Conservation (phyloP, 1,140 invertebrate species). For the Caenorhabditis inopinata region DNA sequence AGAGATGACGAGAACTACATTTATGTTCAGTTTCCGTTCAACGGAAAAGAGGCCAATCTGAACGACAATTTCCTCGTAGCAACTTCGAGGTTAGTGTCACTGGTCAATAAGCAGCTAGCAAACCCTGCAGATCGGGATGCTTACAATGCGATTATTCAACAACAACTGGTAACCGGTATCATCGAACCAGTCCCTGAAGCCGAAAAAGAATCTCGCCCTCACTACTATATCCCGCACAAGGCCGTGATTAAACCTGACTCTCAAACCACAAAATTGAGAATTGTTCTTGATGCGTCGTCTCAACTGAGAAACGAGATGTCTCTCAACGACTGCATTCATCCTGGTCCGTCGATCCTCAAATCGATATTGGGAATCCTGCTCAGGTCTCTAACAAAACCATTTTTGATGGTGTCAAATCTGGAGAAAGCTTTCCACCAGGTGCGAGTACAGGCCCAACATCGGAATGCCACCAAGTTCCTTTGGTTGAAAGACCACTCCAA, state of each 20-base stretch:
- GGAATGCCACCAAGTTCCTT: slow-evolving; percentile 45
- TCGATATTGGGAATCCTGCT: not conserved
- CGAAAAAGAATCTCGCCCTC: not conserved
- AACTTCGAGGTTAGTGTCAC: not conserved
- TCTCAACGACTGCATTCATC: slow-evolving; percentile 63
- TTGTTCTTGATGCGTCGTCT: slow-evolving; percentile 66
- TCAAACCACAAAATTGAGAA: slow-evolving; percentile 62
- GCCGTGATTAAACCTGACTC: not conserved
- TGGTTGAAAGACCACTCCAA: slow-evolving; percentile 41
- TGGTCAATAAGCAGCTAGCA: not conserved
- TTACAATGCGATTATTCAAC: not conserved
- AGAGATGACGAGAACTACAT: not conserved
- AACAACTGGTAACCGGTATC: not conserved
- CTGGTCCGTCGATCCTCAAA: slow-evolving; percentile 36
- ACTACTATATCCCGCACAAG: not conserved
- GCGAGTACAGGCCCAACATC: not conserved
- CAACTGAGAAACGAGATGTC: slow-evolving; percentile 52
- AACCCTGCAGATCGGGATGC: not conserved
- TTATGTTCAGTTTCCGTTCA: not conserved
- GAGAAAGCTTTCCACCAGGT: slow-evolving; percentile 50
- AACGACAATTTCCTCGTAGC: not conserved
- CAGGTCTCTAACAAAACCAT: not conserved
- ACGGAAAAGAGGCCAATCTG: not conserved
- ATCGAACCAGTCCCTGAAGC: not conserved
- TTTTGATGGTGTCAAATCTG: slow-evolving; percentile 37